Conservation (phyloP, 2,113 vertebrate genomes). For the Podiceps cristatus region DNA sequence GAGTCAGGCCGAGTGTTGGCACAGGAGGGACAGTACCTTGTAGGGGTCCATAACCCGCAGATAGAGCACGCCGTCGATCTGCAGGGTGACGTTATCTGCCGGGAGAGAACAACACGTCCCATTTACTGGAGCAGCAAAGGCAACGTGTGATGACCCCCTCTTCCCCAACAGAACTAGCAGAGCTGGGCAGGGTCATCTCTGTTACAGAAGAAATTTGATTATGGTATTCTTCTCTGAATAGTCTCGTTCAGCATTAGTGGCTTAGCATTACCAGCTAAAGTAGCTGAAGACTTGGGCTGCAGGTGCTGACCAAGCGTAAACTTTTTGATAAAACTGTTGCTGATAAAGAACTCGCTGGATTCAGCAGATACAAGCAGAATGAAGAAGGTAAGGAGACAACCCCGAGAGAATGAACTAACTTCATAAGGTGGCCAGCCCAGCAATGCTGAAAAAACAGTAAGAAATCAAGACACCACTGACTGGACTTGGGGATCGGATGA, state of each 20-base stretch:
- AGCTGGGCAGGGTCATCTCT: neutral
- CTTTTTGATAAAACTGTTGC: neutral
- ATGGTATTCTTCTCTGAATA: neutral
- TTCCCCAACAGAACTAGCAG: rapidly evolving
- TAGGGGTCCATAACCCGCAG: conserved; percentile 94
- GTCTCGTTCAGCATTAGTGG: neutral
- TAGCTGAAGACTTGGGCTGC: neutral
- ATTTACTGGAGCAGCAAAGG: neutral
- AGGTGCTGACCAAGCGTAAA: neutral
- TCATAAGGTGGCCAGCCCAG: neutral
- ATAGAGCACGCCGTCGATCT: conserved; percentile 97
- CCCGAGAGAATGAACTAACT: neutral
- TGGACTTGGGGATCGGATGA: neutral
- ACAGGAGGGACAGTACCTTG: conserved; percentile 79
- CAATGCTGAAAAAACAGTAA: neutral
- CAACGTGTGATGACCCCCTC: rapidly evolving
- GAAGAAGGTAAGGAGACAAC: neutral
- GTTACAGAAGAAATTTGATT: neutral
- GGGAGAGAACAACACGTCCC: neutral
- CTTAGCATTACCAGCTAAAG: neutral
- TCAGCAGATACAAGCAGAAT: neutral
- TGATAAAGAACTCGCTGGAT: neutral
- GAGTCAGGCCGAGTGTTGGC: rapidly evolving
- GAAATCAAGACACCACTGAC: neutral
- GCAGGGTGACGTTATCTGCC: conserved; percentile 94